Evolutionary conservation across 2,113 vertebrate genomes (phyloP), one percentile per base, ranked within the genome.

Genomic region (Castor canadensis): DNA sequence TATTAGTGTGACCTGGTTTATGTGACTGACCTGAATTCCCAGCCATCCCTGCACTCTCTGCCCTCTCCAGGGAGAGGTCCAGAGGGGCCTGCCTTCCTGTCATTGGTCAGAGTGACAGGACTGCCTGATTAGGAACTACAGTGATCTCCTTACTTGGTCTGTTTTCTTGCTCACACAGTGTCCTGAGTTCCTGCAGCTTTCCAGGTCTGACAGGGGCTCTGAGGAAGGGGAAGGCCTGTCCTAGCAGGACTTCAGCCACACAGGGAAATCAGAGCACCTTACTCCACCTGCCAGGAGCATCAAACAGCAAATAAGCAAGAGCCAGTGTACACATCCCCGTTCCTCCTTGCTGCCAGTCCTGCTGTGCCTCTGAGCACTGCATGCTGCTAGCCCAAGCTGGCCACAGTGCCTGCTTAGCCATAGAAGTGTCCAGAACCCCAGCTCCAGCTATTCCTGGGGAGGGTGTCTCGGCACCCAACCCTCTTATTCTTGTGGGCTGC

Each of bases 271-370:
- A 4, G n/a, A 35, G 56, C 66, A 38, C 12, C n/a, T n/a, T 15
- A 40, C 8, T 5, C 1, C 40, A 40, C 19, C 3, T 3, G 45
- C 0, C 0, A 75, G 45, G n/a, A n/a, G n/a, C n/a, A n/a, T n/a
- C n/a, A n/a, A n/a, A n/a, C n/a, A n/a, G n/a, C 45, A 13, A 69
- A 32, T 43, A 88, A 58, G 85, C 72, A 91, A 60, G 40, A n/a
- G 3, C 9, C 9, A 24, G 15, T 38, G 49, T 38, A 30, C 87
- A 10, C 1, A 11, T 62, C 83, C 71, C 77, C 62, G 6, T 38
- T 52, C 76, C n/a, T 52, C 52, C 60, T 91, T 58, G 52, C 67
- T 19, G 95, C 86, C 92, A 90, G 84, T 64, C n/a, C 3, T 20
- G 77, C 71, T 56, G 85, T 62, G 92, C 88, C 77, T 62, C 40